These are phyloP conservation scores for Anaspis maculata DNA, from an alignment of 2,888 invertebrate genomes.

Conservation along the genomic window DNA sequence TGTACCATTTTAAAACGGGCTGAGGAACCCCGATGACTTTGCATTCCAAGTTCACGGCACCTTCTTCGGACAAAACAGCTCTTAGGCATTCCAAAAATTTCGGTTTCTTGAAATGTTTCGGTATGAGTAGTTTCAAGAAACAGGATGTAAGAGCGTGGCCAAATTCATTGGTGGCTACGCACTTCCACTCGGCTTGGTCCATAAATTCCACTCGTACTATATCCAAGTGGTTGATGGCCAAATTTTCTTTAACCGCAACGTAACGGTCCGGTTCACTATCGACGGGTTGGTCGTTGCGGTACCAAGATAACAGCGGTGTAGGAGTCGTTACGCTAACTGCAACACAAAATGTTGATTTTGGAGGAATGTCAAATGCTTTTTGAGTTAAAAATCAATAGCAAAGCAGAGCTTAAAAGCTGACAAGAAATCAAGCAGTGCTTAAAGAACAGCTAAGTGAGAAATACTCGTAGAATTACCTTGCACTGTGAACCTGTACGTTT, in stretches of 20 bases:
- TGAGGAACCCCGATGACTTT: constrained; percentile 89
- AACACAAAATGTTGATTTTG: constrained; percentile 30
- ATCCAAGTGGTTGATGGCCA: constrained; percentile 65
- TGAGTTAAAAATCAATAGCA: no score
- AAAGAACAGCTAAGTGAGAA: neutral
- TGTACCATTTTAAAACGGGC: constrained; percentile 85
- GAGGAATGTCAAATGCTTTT: no score
- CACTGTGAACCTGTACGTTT: constrained; percentile 69
- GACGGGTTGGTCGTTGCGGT: constrained; percentile 73
- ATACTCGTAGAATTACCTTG: constrained; percentile 50
- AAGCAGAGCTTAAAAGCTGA: no score
- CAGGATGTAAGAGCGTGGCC: constrained; percentile 85
- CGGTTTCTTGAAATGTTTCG: constrained; percentile 82
- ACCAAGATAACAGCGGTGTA: constrained; percentile 79
- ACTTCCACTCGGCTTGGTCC: constrained; percentile 90
- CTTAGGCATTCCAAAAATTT: constrained; percentile 77
- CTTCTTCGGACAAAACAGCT: constrained; percentile 79
- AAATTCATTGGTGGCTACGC: constrained; percentile 80
- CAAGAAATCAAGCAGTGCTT: no score
- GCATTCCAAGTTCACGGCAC: constrained; percentile 85
- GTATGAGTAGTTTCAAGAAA: constrained; percentile 75
- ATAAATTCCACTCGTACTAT: constrained; percentile 67
- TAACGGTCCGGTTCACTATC: constrained; percentile 60
- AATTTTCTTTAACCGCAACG: constrained; percentile 56
- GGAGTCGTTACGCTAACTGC: constrained; percentile 66